Conservation (phyloP, 92 coral and sea anemone species). For the Palythoa heliodiscus region DNA sequence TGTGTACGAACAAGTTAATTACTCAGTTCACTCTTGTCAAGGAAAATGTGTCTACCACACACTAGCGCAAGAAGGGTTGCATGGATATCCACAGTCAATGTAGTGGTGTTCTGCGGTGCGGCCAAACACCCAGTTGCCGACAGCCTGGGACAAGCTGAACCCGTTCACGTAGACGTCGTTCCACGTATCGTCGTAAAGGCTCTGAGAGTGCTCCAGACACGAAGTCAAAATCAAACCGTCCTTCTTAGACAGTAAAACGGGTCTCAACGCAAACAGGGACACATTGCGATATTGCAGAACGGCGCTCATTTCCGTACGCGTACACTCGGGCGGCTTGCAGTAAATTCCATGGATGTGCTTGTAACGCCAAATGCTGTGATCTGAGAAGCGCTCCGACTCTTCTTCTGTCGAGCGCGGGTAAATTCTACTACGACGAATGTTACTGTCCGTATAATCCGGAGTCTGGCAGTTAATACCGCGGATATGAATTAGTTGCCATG, state of each 20-base stretch:
- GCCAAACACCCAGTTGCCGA: conserved; percentile 86
- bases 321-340: conserved; percentile 92
- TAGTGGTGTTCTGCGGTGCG: conserved; percentile 70
- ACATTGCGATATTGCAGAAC: conserved; percentile 75
- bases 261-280: conserved; percentile 81
- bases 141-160: conserved; percentile 73
- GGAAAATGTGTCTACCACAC: conserved; percentile 59
- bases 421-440: conserved; percentile 36
- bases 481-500: conserved; percentile 90
- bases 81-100: conserved; percentile 80
- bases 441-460: conserved; percentile 79
- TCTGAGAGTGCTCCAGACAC: conserved; percentile 95
- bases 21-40: no score
- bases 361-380: conserved; percentile 67
- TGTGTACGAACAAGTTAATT: no score
- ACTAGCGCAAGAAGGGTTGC: conserved; percentile 80
- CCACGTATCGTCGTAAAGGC: conserved; percentile 88
- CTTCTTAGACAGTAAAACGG: conserved; percentile 61
- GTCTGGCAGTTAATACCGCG: conserved; percentile 85
- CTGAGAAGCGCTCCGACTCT: conserved; percentile 30
- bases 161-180: conserved; percentile 71
- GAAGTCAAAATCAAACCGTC: conserved; percentile 83
- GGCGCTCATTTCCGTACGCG: conserved; percentile 66
- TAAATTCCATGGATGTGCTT: conserved; percentile 86
- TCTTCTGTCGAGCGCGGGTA: background rate